Base-by-base conservation (phyloP, 2,888 invertebrate genomes). In the Stenchaetothrips biformis region DNA sequence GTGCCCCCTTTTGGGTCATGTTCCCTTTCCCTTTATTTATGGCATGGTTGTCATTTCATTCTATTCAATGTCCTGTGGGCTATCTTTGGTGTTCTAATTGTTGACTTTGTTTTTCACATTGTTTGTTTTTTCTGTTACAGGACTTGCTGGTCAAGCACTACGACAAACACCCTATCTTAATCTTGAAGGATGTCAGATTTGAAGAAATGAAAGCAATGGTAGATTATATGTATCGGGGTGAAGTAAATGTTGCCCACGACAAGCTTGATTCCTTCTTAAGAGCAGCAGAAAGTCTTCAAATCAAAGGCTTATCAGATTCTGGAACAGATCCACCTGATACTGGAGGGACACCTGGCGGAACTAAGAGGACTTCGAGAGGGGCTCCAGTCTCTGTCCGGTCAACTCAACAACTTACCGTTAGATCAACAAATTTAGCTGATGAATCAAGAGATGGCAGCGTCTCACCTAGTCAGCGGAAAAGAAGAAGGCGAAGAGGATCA, bases 161-260 rank as follows among this genome's bases (percentile, higher is more conserved):
- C 88, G 95, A 95, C 89, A 95, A 95, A 88, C 95, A 95, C 89
- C 95, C 96, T 81, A 95, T 96, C 86, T 93, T 96, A 86, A 95
- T 96, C 87, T 89, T 96, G 84, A 95, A 95, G 89, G 95, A 96
- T 90, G 95, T 96, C 59, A 95, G 94, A 88, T 95, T 93, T 88
- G 93, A 93, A 87, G 95, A 96, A 88, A 88, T 96, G 84, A 92
- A 95, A 88, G 95, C 95, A 83, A 94, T 96, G 93, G 94, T 96
- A 92, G 95, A 95, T 87, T 96, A 95, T 85, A 96, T 96, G 95
- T 96, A 96, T 87, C 91, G 94, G 84, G 96, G 96, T 83, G 95
- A 96, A 89, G 96, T 96, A 80, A 96, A 95, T 89, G 95, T 96
- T 88, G 94, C 95, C 84, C 95, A 96, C 88, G 95, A 96, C 88